Base-by-base conservation (phyloP, 2,888 invertebrate genomes). In the Fabriciana adippe region DNA sequence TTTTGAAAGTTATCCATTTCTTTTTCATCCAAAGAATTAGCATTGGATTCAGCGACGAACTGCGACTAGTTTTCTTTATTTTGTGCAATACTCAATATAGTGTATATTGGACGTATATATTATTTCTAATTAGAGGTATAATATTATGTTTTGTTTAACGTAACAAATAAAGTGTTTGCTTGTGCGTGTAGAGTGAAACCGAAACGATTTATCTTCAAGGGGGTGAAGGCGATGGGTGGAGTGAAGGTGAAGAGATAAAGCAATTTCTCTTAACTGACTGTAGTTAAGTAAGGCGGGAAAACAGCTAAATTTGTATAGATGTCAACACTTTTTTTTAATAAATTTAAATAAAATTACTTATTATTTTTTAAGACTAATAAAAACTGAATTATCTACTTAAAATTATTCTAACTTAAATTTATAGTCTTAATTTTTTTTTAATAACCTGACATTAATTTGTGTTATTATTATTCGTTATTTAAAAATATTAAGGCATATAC, bases 191-290 rank as follows among this genome's bases (percentile, higher is more conserved):
- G 45, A 60, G 31, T 67, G 57, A 54, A 64, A 67, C 54, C 55
- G 55, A 60, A 67, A 55, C 70, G 69, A 74, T 69, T 66, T 66
- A 61, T 48, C 47, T 57, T 56, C 16, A 50, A 26, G 51, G 45
- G 64, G 56, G 47, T 54, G 62, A 62, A 67, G 73, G 71, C 69
- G 64, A 31, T 48, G 64, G 55, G 53, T 48, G 45, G 57, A 72
- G 80, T 75, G 78, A 79, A 86, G 85, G 86, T 86, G 83, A 86
- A 79, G 81, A 85, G 83, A 87, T 88, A 80, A 81, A 81, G 80
- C 76, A 85, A 87, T 87, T 85, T 82, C 82, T 79, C 79, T 81
- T 84, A 86, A 85, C 84, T 81, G 79, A 75, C 79, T 78, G 79
- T 78, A 84, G 83, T 84, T 83, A 81, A 76, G 77, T 80, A 80